Base-by-base conservation (phyloP, 2,797 vertebrate species). In the Hephaestus fuliginosus region DNA sequence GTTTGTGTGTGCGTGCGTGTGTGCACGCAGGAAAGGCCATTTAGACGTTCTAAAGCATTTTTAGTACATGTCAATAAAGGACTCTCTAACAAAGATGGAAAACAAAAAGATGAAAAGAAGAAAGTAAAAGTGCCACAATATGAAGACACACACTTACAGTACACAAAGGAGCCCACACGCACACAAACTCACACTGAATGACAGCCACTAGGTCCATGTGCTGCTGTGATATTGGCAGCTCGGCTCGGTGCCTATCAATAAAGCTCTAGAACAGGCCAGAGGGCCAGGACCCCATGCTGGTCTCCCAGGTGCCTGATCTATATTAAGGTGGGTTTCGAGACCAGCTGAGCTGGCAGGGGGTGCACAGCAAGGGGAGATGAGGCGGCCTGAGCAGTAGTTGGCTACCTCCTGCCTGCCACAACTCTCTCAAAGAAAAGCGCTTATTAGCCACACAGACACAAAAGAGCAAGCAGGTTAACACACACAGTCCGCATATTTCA, bases 161-260 rank as follows among this genome's bases (percentile, higher is more conserved):
- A 46, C 46, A 76, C 62, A 74, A 80, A 78, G 12, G 25, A 76
- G 22, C 64, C 53, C 53, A 41, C 28, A 22, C 53, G 64, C 28
- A 65, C 55, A 77, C 41, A 75, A 51, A 74, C 52, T 64, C 51
- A 77, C 20, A 49, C 49, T 88, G 84, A 89, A 78, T 57, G 66
- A 84, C 87, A 76, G 75, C 82, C 78, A 81, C 86, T 74, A 62
- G 25, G 78, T 65, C 11, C 75, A 76, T 71, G 80, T 78, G 90
- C 89, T 89, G 92, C 88, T 94, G 91, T 82, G 95, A 93, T 85
- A 93, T 90, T 90, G 88, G 94, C 88, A 91, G 89, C 88, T 93
- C 76, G 52, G 88, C 88, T 85, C 84, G 8, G 70, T 74, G 89
- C 92, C 93, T 86, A 75, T 91, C 94, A 95, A 91, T 89, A 89